Conservation (phyloP, 2,113 vertebrate species). For the Dicerorhinus sumatrensis region DNA sequence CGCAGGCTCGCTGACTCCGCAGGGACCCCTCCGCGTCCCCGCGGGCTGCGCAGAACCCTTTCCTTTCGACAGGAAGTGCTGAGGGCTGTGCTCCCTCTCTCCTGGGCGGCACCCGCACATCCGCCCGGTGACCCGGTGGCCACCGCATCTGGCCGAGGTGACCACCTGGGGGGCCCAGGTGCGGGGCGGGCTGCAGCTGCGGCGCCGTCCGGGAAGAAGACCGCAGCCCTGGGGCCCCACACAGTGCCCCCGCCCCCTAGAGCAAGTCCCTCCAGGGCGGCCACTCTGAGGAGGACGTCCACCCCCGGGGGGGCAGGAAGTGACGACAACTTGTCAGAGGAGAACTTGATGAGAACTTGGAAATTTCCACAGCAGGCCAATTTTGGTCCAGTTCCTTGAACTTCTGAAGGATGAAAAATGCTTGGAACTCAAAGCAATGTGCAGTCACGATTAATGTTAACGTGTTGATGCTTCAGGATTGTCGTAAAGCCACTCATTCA, state of each 20-base stretch:
- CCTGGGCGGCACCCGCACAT: not conserved
- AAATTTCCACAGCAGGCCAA: not conserved
- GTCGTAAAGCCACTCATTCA: not conserved
- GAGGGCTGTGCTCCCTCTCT: not conserved
- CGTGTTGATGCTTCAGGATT: fast-evolving
- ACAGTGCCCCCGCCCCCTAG: not conserved
- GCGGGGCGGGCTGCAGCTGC: not conserved
- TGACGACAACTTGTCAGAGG: no score
- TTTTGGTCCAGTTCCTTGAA: not conserved
- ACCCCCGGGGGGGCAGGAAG: not conserved
- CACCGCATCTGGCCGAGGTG: not conserved
- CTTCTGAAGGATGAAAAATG: not conserved
- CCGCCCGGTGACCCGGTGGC: not conserved
- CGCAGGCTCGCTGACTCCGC: not conserved
- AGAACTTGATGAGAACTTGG: not conserved
- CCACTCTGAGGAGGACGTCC: not conserved
- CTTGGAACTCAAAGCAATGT: not conserved
- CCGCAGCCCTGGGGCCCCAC: not conserved
- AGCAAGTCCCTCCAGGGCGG: not conserved
- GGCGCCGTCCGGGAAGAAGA: not conserved
- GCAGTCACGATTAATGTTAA: not conserved
- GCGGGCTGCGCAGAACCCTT: not conserved
- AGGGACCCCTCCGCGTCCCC: not conserved
- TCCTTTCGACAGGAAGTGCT: not conserved
- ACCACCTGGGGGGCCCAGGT: not conserved